A percentile compares a stretch with the other conserved stretches of the same genome.
phyloP scores from a whole-genome alignment of 2,888 invertebrate species.

The Nemotelus nigrinus region DNA sequence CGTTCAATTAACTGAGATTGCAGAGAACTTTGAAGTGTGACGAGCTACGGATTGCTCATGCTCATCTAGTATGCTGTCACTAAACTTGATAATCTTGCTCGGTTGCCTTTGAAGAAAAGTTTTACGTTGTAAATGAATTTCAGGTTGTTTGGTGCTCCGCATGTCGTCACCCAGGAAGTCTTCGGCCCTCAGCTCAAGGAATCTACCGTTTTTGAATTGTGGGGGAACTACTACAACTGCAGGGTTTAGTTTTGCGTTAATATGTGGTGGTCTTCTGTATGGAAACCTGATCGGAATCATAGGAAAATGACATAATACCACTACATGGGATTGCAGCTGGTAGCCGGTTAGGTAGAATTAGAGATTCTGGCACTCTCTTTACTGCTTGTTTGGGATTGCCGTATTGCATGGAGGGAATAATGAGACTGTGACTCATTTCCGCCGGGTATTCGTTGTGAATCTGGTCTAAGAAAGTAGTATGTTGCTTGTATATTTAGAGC shows the following conservation, averaged over 20 bases:
- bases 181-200: neutral
- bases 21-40: no score
- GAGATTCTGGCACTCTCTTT: neutral
- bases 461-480: neutral
- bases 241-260: conserved; percentile 6
- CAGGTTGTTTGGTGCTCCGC: no score
- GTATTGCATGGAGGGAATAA: conserved; percentile 36
- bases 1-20: no score
- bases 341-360: conserved; percentile 15
- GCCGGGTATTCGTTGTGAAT: conserved; percentile 46
- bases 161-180: no score
- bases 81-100: no score
- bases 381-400: neutral
- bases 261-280: conserved; percentile 26
- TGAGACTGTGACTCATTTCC: conserved; percentile 47
- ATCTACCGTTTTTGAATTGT: conserved; percentile 13
- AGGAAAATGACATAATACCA: conserved; percentile 39
- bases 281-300: conserved; percentile 1
- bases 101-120: no score
- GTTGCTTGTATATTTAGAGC: no score
- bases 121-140: no score
- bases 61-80: neutral
- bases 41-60: neutral
- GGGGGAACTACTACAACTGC: conserved; percentile 8
- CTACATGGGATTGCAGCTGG: conserved; percentile 2